A percentile compares a stretch with the other conserved stretches of the same genome.
phyloP scores from a whole-genome alignment of 2,113 vertebrate species.

The Tachycineta bicolor region DNA sequence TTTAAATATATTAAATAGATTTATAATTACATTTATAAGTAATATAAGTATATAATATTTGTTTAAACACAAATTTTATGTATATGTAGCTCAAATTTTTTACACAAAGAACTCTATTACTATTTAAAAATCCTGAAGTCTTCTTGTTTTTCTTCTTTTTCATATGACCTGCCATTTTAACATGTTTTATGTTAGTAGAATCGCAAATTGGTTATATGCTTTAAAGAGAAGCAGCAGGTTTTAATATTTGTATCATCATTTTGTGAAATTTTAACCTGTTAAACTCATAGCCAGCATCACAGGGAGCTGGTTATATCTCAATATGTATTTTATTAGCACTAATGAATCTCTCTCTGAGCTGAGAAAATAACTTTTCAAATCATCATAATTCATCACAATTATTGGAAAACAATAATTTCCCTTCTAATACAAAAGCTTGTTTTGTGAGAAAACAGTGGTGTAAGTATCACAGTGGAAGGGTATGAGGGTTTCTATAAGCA shows the following conservation, averaged over 20 bases:
- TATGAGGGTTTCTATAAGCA: constrained; percentile 3
- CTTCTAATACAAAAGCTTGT: constrained; percentile 11
- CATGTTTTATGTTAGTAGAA: background rate
- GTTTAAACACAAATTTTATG: background rate
- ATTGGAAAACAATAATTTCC: constrained; percentile 29
- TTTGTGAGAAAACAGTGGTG: constrained; percentile 17
- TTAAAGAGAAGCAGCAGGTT: constrained; percentile 26
- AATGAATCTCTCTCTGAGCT: background rate
- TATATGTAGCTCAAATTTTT: background rate
- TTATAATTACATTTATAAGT: background rate
- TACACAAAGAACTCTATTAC: background rate
- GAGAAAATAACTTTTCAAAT: constrained; percentile 22
- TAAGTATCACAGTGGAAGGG: background rate
- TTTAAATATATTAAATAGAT: background rate
- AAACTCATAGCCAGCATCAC: background rate
- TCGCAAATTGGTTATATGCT: background rate
- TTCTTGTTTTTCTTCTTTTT: constrained; percentile 13
- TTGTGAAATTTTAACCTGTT: constrained; percentile 32
- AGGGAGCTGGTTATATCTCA: background rate
- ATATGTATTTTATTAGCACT: background rate
- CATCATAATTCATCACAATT: constrained; percentile 26
- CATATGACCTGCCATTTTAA: background rate
- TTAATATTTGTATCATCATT: constrained; percentile 30
- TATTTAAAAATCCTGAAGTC: background rate
- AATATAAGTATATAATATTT: background rate